Base-by-base conservation (phyloP, 2,888 invertebrate species). In the Epiblema foenella region DNA sequence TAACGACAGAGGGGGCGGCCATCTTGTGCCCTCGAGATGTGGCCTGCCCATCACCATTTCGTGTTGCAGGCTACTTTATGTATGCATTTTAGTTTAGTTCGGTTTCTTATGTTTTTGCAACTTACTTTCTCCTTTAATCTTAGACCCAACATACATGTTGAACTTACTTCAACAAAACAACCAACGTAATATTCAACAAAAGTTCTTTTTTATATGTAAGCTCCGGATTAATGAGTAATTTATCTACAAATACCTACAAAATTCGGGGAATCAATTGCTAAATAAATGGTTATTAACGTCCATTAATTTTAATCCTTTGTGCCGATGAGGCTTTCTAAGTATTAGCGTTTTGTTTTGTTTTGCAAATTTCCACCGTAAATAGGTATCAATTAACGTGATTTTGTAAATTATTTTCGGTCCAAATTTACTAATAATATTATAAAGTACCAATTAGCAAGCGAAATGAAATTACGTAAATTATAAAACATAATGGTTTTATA, bases 231-330 rank as follows among this genome's bases (percentile, higher is more conserved):
- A 20, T 7, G 15, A 9, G 20, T 42, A 42, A 15, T 42, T 42
- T 15, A 24, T 12, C 4, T 7, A 0, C 12, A 0, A 15, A 33
- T 20, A 29, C 49, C 29, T 37, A 20, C 52, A 4, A n/a, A 62
- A 62, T 49, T 33, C 18, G 10, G 20, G 12, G 17, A 18, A 18
- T 1, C 1, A 37, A 54, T 39, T 52, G 29, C 52, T n/a, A 42
- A 42, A 42, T 46, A 54, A 64, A 54, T 54, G 52, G 15, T 11
- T 24, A 54, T 64, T 64, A 64, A 54, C 51, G n/a, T 20, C 52
- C 39, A 64, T 64, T 64, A 64, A 39, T 54, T 64, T 54, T 64
- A 54, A 64, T 64, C 64, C 54, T 39, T 52, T 10, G 10, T 15
- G 39, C 20, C 20, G n/a, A 10, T 15, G 20, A n/a, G 24, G 4